phyloP scores from a whole-genome alignment of 2,797 vertebrate species.

The Eleutherodactylus coqui region DNA sequence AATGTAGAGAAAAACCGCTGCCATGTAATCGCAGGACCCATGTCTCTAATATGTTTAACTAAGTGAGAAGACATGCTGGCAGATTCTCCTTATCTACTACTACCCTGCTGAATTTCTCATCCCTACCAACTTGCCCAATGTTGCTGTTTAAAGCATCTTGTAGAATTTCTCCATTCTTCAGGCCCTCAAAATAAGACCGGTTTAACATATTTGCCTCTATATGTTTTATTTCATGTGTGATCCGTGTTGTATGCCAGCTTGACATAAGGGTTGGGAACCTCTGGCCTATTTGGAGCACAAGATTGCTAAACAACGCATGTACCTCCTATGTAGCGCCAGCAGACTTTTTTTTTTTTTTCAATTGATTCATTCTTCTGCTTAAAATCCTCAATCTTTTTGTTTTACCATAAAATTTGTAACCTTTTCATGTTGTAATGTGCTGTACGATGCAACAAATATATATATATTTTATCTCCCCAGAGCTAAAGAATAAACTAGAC shows the following conservation, averaged over 20 bases:
- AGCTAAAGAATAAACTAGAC: constrained; percentile 82
- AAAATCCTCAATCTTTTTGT: neutral
- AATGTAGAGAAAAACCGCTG: no score
- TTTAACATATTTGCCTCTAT: neutral
- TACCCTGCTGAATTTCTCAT: no score
- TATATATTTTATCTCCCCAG: constrained; percentile 71
- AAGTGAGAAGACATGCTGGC: no score
- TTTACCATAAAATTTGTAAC: neutral
- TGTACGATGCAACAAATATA: neutral
- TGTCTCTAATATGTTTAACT: no score
- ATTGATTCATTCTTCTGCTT: neutral
- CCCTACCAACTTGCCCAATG: no score
- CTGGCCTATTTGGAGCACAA: neutral
- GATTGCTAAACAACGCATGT: neutral
- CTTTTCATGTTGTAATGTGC: neutral
- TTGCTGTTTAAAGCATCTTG: no score
- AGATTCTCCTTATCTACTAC: no score
- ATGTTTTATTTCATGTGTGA: neutral
- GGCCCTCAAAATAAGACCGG: neutral
- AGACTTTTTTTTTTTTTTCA: neutral
- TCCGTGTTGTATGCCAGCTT: neutral
- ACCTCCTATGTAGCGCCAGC: neutral
- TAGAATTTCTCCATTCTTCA: neutral
- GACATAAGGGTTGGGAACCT: neutral
- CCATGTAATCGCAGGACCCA: no score